phyloP scores from a whole-genome alignment of 2,888 invertebrate species.

The Heliconius aoede region DNA sequence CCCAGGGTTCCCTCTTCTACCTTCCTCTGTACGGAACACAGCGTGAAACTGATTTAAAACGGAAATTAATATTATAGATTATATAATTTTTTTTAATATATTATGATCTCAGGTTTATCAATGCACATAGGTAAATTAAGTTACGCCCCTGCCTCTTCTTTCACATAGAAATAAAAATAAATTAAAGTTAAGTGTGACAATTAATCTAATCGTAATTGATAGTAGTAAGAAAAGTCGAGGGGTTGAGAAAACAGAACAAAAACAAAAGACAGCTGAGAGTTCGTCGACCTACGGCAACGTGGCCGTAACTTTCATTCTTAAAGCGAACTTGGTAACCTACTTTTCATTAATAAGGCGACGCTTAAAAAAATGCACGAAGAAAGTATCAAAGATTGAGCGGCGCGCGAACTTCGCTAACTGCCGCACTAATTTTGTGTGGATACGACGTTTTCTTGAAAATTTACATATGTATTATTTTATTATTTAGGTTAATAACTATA shows the following conservation, averaged over 20 bases:
- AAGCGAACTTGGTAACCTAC: constrained; percentile 83
- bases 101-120: not conserved
- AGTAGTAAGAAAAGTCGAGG: constrained; percentile 6
- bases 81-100: not conserved
- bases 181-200: not conserved
- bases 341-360: constrained; percentile 83
- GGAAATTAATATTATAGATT: too few species aligned
- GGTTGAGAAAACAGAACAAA: constrained; percentile 57
- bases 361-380: constrained; percentile 84
- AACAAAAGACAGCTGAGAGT: constrained; percentile 81
- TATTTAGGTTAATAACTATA: not conserved
- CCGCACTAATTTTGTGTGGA: constrained; percentile 61
- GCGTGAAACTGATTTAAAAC: too few species aligned
- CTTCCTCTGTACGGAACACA: too few species aligned
- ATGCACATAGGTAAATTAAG: not conserved
- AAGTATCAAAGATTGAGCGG: constrained; percentile 84
- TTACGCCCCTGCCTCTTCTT: not conserved
- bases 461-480: not conserved
- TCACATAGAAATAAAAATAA: not conserved
- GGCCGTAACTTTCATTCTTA: constrained; percentile 83
- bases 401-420: constrained; percentile 78
- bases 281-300: constrained; percentile 82
- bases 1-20: too few species aligned
- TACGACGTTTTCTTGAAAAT: constrained; percentile 44
- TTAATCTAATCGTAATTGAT: constrained; percentile 12